These are phyloP conservation scores for Hormiphora californensis DNA, from an alignment of 37 sponge, comb jelly and placozoan species.

Conservation along the genomic window DNA sequence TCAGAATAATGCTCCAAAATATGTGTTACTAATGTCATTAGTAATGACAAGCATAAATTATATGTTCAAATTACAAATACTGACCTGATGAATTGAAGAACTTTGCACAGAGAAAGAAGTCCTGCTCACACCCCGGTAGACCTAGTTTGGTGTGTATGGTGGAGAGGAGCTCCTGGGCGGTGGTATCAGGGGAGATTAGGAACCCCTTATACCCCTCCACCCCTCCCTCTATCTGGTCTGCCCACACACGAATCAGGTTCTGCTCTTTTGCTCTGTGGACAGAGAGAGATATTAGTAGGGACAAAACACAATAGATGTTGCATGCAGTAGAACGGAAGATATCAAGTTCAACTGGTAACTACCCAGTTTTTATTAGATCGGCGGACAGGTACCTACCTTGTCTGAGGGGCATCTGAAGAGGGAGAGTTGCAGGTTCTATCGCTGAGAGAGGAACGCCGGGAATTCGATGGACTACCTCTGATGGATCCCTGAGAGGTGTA, in stretches of 20 bases:
- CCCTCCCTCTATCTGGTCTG: constrained; percentile 53
- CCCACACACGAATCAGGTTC: constrained; percentile 55
- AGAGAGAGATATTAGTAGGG: too few relatives aligned
- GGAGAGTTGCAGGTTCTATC: too few relatives aligned
- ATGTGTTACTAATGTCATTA: background rate
- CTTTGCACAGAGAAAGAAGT: constrained; percentile 49
- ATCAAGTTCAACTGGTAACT: too few relatives aligned
- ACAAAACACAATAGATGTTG: too few relatives aligned
- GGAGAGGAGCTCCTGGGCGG: constrained; percentile 21
- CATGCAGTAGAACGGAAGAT: too few relatives aligned
- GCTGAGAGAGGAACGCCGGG: too few relatives aligned
- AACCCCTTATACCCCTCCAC: constrained; percentile 50
- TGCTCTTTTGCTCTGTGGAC: background rate
- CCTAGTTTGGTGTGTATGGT: constrained; percentile 10
- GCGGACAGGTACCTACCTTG: too few relatives aligned
- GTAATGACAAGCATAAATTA: too few relatives aligned
- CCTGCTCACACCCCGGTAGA: constrained; percentile 16
- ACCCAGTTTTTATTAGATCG: too few relatives aligned
- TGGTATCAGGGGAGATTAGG: constrained; percentile 50
- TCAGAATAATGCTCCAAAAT: background rate
- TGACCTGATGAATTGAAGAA: constrained; percentile 30
- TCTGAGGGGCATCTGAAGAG: too few relatives aligned
- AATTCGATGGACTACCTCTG: too few relatives aligned
- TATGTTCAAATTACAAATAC: background rate
- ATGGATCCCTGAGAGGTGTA: too few relatives aligned